Base-by-base conservation (phyloP, 2,113 vertebrate species). In the Anas platyrhynchos region DNA sequence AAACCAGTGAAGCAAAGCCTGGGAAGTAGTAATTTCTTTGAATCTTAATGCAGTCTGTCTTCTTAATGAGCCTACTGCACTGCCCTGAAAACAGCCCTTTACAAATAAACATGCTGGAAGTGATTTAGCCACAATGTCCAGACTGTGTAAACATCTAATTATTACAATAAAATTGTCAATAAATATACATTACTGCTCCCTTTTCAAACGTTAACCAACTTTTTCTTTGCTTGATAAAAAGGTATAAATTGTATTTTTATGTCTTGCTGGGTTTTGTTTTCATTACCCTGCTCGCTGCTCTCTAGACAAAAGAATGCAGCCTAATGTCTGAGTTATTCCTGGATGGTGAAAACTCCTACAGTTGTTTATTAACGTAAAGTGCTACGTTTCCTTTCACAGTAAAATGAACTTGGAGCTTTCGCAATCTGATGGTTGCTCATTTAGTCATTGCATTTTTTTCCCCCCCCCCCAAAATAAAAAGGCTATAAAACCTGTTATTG, bases 101-200 rank as follows among this genome's bases (percentile, higher is more conserved):
- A 96, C 97, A 98, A 97, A 98, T 98, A 97, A 98, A 98, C 97
- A 96, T 90, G 96, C 96, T 97, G 75, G 92, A 83, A 97, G 97
- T 98, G 97, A 98, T 98, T 98, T 98, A 98, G 96, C 97, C 97
- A 97, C 97, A 98, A 96, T 98, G 97, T 98, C 97, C 97, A 96
- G 97, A 97, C 97, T 98, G 96, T 98, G 97, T 98, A 98, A 98
- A 98, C 97, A 98, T 97, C 97, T 98, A 97, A 97, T 98, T 98
- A 98, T 98, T 98, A 98, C 97, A 97, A 97, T 97, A 98, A 98
- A 98, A 97, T 98, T 97, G 98, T 98, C 97, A 98, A 98, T 98
- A 98, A 98, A 98, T 98, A 98, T 97, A 97, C 97, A 97, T 98
- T 98, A 98, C 96, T 95, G 96, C 97, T 97, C 96, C 97, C 97